A percentile compares a stretch with the other conserved stretches of the same genome.
These are phyloP conservation scores for Seira ritae DNA, from an alignment of 2,888 invertebrate species.

Conservation along the genomic window DNA sequence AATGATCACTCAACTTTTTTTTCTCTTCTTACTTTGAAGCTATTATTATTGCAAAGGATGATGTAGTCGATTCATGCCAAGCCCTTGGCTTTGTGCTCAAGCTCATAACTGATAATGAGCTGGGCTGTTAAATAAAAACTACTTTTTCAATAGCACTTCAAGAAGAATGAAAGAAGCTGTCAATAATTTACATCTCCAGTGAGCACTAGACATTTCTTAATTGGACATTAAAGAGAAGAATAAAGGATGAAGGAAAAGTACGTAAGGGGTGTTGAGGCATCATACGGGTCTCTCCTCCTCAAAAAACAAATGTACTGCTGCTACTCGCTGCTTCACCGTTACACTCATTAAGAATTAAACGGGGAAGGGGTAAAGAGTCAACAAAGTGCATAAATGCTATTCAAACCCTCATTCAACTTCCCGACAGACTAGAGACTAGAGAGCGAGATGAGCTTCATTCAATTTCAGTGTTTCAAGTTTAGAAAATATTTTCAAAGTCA, in stretches of 20 bases:
- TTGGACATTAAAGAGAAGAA: no score
- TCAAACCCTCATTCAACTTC: no score
- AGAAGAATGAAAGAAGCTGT: conserved; percentile 40
- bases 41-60: conserved; percentile 1
- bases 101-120: conserved; percentile 55
- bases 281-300: background rate
- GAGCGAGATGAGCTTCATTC: no score
- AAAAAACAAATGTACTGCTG: background rate
- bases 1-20: background rate
- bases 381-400: conserved; percentile 3
- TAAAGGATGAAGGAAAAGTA: conserved; percentile 4
- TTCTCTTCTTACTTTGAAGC: background rate
- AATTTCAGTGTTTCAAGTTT: background rate
- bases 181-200: conserved; percentile 54
- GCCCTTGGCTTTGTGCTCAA: background rate
- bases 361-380: conserved; percentile 1
- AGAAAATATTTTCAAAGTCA: conserved; percentile 18
- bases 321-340: no score
- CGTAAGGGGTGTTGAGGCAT: background rate
- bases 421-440: background rate
- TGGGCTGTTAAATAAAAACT: conserved; percentile 58
- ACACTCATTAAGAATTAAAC: background rate
- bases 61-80: background rate
- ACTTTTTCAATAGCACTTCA: background rate
- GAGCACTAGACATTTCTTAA: conserved; percentile 36